phyloP scores from a whole-genome alignment of 64 coral and sea anemone species.

The Cladopsammia gracilis region DNA sequence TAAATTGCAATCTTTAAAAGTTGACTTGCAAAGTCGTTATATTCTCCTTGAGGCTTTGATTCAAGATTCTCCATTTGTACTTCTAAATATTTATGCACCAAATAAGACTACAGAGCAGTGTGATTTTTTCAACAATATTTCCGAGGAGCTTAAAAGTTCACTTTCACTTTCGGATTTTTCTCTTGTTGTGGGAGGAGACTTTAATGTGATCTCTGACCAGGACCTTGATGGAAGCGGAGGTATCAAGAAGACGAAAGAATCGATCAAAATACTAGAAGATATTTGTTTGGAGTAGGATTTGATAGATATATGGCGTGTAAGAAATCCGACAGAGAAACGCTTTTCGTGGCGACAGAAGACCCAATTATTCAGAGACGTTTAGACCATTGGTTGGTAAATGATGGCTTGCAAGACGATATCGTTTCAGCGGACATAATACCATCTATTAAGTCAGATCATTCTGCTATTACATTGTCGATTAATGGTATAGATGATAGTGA shows the following conservation, averaged over 20 bases:
- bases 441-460: slow-evolving; percentile 58
- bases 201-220: slow-evolving; percentile 23
- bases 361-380: slow-evolving; percentile 37
- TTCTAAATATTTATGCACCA: slow-evolving; percentile 68
- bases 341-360: slow-evolving; percentile 60
- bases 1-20: not conserved
- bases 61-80: slow-evolving; percentile 67
- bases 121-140: slow-evolving; percentile 51
- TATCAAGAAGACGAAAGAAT: slow-evolving; percentile 27
- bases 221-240: slow-evolving; percentile 39
- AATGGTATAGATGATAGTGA: slow-evolving; percentile 37
- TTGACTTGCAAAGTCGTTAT: slow-evolving; percentile 43
- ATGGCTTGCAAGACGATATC: slow-evolving; percentile 55
- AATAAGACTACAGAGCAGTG: slow-evolving; percentile 47
- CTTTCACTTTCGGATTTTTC: not conserved
- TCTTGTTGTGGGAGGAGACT: slow-evolving; percentile 40
- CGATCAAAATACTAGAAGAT: slow-evolving; percentile 43
- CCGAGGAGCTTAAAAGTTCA: slow-evolving; percentile 44
- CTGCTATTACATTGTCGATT: slow-evolving; percentile 44
- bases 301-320: slow-evolving; percentile 54
- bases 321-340: slow-evolving; percentile 15
- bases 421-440: slow-evolving; percentile 23
- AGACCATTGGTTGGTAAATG: slow-evolving; percentile 45
- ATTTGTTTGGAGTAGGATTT: slow-evolving; percentile 1
- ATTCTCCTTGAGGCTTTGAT: slow-evolving; percentile 53